Conservation (phyloP, 2,113 vertebrate species). For the Melierax canorus region DNA sequence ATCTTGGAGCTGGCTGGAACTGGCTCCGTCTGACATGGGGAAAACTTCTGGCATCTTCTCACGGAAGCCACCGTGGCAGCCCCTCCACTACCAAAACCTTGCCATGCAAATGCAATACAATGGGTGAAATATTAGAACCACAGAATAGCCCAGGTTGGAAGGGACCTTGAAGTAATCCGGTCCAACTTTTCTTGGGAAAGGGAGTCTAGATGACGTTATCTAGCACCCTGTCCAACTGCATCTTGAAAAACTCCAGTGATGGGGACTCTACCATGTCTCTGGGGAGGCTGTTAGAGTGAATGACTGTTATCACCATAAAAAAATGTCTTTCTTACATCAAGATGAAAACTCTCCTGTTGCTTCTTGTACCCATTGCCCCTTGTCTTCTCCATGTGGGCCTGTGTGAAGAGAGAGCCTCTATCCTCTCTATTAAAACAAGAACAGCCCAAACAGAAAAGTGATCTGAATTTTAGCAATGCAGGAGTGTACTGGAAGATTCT, state of each 20-base stretch:
- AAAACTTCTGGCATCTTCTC: neutral
- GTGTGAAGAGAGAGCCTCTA: neutral
- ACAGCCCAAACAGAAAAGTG: neutral
- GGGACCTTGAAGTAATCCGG: neutral
- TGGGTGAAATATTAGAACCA: neutral
- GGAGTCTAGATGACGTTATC: neutral
- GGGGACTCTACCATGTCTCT: fast-evolving
- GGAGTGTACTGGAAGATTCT: neutral
- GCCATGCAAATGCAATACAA: neutral
- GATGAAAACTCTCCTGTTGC: neutral
- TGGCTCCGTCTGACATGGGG: neutral
- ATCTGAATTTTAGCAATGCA: neutral
- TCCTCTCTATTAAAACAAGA: neutral
- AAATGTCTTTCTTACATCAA: neutral
- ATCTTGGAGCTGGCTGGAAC: neutral
- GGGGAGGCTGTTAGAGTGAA: neutral
- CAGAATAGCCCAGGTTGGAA: neutral
- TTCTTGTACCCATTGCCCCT: neutral
- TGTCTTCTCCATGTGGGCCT: neutral
- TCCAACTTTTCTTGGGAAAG: neutral
- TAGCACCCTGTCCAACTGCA: neutral
- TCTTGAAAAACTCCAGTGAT: neutral
- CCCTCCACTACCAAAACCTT: neutral
- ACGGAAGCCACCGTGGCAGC: neutral
- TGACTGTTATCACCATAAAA: neutral